Conservation (phyloP, 2,113 vertebrate genomes). For the Arothron firmamentum region DNA sequence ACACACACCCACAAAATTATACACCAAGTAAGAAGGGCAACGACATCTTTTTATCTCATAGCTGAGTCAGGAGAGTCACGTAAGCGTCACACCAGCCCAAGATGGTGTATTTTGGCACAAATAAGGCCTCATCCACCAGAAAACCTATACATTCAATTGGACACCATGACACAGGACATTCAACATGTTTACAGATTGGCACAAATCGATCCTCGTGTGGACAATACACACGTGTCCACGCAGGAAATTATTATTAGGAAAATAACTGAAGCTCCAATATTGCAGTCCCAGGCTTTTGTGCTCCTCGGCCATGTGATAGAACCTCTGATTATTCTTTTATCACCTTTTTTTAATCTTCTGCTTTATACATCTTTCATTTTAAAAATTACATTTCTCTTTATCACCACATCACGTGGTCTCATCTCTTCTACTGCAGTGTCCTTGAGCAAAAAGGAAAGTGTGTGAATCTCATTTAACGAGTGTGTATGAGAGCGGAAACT, state of each 20-base stretch:
- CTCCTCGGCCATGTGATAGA: too few relatives aligned
- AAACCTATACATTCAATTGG: not conserved
- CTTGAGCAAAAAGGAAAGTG: not conserved
- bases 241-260: not conserved
- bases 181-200: not conserved
- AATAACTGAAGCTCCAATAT: not conserved
- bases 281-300: not conserved
- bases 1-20: too few relatives aligned
- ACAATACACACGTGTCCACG: not conserved
- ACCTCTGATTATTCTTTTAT: too few relatives aligned
- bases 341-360: not conserved
- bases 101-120: not conserved
- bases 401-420: not conserved
- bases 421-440: not conserved
- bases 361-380: not conserved
- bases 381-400: not conserved
- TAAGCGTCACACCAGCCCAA: not conserved
- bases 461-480: slow-evolving; percentile 2
- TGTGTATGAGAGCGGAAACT: not conserved
- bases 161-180: not conserved
- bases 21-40: too few relatives aligned
- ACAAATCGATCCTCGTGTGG: not conserved
- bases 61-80: too few relatives aligned
- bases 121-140: not conserved
- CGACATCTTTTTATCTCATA: too few relatives aligned